Percentiles rank a stretch among this genome's conserved stretches.
phyloP scores from a whole-genome alignment of 2,797 vertebrate species.

The Karalla daura region DNA sequence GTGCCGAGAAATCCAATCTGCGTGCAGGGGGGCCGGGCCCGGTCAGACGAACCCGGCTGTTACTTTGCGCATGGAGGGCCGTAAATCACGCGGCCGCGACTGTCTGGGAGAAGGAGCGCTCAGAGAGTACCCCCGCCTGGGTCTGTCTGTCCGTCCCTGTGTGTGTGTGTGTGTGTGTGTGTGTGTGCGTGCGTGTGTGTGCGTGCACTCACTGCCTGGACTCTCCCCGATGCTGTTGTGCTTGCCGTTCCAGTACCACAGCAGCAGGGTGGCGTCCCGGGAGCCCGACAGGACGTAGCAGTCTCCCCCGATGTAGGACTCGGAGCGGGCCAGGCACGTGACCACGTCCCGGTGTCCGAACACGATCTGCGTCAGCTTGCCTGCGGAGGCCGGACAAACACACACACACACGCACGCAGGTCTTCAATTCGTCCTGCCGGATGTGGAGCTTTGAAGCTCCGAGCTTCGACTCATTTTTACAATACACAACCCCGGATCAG shows the following conservation, averaged over 20 bases:
- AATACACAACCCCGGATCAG: slow-evolving; percentile 46
- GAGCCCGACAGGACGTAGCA: slow-evolving; percentile 97
- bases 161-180: slow-evolving; percentile 3
- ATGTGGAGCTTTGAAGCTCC: background rate
- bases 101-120: slow-evolving; percentile 65
- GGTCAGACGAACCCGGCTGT: slow-evolving; percentile 83
- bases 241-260: slow-evolving; percentile 99
- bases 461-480: slow-evolving; percentile 13
- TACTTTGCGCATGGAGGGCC: slow-evolving; percentile 78
- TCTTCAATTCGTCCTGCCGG: background rate
- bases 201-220: slow-evolving; percentile 86
- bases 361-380: slow-evolving; percentile 95
- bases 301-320: slow-evolving; percentile 97
- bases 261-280: slow-evolving; percentile 94
- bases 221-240: slow-evolving; percentile 91
- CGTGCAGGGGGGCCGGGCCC: slow-evolving; percentile 74
- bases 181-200: slow-evolving; percentile 11
- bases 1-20: slow-evolving; percentile 81
- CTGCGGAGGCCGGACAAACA: slow-evolving; percentile 80
- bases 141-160: background rate
- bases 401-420: background rate
- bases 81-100: slow-evolving; percentile 80
- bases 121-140: slow-evolving; percentile 9
- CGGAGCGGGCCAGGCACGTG: slow-evolving; percentile 93
- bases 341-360: slow-evolving; percentile 98